Percentiles rank a stretch among this genome's conserved stretches.
phyloP scores from a whole-genome alignment of 2,113 vertebrate genomes.

The Thamnophis sirtalis region DNA sequence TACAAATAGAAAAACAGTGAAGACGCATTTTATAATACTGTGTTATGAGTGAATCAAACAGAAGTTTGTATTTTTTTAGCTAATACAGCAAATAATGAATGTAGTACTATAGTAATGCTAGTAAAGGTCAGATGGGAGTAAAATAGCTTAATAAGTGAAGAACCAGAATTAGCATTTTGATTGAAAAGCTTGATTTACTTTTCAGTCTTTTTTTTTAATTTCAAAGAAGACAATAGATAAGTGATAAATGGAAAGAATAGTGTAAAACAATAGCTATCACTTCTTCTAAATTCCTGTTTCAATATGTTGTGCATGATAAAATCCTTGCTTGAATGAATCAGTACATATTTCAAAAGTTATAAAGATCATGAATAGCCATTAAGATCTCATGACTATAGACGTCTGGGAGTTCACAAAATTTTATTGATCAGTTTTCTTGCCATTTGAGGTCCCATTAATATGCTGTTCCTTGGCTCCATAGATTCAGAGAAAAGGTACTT shows the following conservation, averaged over 20 bases:
- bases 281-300: slow-evolving; percentile 25
- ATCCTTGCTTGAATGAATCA: slow-evolving; percentile 28
- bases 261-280: slow-evolving; percentile 6
- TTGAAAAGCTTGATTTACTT: not conserved
- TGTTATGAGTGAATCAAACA: not conserved
- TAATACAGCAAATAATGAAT: not conserved
- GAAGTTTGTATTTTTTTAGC: not conserved
- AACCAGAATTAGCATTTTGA: not conserved
- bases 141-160: not conserved
- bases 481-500: too few relatives aligned
- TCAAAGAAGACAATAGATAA: not conserved
- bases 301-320: slow-evolving; percentile 49
- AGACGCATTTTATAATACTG: slow-evolving; percentile 28
- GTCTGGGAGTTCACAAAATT: not conserved
- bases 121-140: accelerated
- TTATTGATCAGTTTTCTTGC: slow-evolving; percentile 21
- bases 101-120: not conserved
- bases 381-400: slow-evolving; percentile 45
- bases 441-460: slow-evolving; percentile 37
- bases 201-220: not conserved
- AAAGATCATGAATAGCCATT: slow-evolving; percentile 49
- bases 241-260: not conserved
- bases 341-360: slow-evolving; percentile 22
- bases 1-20: not conserved
- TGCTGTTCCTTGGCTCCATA: slow-evolving; percentile 4